A percentile compares a stretch with the other conserved stretches of the same genome.
phyloP scores from a whole-genome alignment of 2,113 vertebrate genomes.

The Isichthys henryi region DNA sequence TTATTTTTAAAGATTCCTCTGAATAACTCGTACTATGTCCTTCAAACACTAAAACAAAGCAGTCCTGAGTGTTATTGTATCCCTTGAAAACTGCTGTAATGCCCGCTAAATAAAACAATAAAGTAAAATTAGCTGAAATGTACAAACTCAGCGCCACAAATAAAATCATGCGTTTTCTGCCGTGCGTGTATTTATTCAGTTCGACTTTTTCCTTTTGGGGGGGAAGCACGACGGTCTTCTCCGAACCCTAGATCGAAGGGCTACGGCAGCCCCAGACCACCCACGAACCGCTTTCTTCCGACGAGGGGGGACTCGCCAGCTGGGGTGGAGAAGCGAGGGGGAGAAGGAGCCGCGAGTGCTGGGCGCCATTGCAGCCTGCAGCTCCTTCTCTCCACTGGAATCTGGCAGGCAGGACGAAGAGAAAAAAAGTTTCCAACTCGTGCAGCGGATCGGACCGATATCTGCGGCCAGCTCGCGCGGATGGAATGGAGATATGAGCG shows the following conservation, averaged over 20 bases:
- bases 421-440: background rate
- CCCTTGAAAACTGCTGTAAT: background rate
- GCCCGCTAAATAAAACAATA: background rate
- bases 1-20: background rate
- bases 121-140: background rate
- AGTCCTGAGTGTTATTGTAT: background rate
- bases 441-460: background rate
- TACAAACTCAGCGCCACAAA: background rate
- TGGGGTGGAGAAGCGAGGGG: constrained; percentile 22
- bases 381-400: constrained; percentile 35
- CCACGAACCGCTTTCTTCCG: constrained; percentile 36
- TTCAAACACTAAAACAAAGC: background rate
- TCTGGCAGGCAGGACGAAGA: background rate
- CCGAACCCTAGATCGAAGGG: constrained; percentile 19
- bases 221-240: constrained; percentile 14
- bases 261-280: constrained; percentile 43
- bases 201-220: background rate
- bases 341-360: constrained; percentile 21
- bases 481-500: background rate
- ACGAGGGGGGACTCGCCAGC: constrained; percentile 25
- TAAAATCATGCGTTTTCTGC: background rate
- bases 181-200: background rate
- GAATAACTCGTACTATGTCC: background rate
- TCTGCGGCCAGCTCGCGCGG: background rate
- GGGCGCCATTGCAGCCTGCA: constrained; percentile 51